These are phyloP conservation scores for Thecophora atra DNA, from an alignment of 2,888 invertebrate species.

Conservation along the genomic window DNA sequence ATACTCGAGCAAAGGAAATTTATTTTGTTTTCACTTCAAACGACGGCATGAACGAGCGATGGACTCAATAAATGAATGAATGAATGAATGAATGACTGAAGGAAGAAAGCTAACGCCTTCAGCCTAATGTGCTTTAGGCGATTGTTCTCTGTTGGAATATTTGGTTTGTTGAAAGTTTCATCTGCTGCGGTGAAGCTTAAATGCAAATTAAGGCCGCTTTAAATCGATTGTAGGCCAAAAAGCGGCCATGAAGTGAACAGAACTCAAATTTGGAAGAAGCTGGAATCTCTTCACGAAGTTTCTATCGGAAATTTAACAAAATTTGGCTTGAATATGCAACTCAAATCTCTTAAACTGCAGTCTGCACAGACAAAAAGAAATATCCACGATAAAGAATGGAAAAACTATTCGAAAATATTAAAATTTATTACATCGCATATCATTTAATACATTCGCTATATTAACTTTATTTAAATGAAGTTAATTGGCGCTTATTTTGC, in stretches of 20 bases:
- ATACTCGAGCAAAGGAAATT: conserved; percentile 14
- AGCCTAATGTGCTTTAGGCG: no score
- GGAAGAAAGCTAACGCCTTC: no score
- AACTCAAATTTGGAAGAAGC: background rate
- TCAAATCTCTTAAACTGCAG: no score
- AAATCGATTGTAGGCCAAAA: conserved; percentile 5
- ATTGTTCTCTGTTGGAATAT: background rate
- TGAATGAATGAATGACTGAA: conserved; percentile 6
- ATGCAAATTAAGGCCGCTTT: conserved; percentile 12
- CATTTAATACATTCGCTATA: no score
- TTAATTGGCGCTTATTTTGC: no score
- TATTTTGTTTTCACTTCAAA: conserved; percentile 20
- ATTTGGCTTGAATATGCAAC: no score
- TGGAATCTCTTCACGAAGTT: background rate
- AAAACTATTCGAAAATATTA: no score
- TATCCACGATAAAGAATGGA: no score
- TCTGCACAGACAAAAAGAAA: no score
- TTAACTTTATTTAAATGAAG: no score
- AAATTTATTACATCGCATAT: no score
- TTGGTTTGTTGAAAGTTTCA: background rate
- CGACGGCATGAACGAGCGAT: background rate
- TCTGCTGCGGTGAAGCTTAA: background rate
- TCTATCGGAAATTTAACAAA: no score
- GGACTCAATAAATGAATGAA: background rate
- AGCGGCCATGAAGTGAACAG: background rate